Base-by-base conservation (phyloP, 1,140 invertebrate genomes). In the roundworm (Caenorhabditis elegans) region DNA sequence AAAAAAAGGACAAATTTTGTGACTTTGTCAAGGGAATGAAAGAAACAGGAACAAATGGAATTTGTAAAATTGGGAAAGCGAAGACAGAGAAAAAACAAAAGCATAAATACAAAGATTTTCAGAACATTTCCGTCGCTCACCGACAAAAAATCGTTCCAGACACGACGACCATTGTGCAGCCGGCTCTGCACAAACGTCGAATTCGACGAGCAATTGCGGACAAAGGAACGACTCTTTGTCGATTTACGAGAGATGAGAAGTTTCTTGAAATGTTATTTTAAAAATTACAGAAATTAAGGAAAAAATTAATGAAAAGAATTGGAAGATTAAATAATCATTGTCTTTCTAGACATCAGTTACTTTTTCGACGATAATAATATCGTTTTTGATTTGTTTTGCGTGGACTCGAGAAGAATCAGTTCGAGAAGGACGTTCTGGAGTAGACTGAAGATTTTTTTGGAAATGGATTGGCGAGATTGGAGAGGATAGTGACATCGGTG, bases 21-120 rank as follows among this genome's bases (percentile, higher is more conserved):
- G 10, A 51, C 13, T 24, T 24, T 19, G 13, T 10, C 6, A 51
- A n/a, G n/a, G 47, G 6, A 48, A 48, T 17, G 19, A 51, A 51
- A 51, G 17, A 51, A 13, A 60, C 8, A 60, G 28, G 0, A 17
- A 60, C 10, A 60, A 60, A 60, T 31, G 28, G n/a, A 55, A 26
- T 49, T 49, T 8, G 22, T 17, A 53, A 53, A 15, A 43, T 1
- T 15, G 15, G 8, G 39, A 43, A 43, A 43, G 15, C 8, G 39
- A 53, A 24, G 28, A 26, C 5, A 53, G 8, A 26, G 22, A 53
- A 53, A 55, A 31, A 15, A 15, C 5, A 31, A 22, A 22, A 51
- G 53, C 11, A 60, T 60, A 60, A 60, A 60, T 60, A 60, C 53
- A 60, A 34, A 60, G 53, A 60, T 34, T 60, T 60, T 60, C 28